These are phyloP conservation scores for Cuniculus paca DNA, from an alignment of 2,797 vertebrate genomes.

Conservation along the genomic window DNA sequence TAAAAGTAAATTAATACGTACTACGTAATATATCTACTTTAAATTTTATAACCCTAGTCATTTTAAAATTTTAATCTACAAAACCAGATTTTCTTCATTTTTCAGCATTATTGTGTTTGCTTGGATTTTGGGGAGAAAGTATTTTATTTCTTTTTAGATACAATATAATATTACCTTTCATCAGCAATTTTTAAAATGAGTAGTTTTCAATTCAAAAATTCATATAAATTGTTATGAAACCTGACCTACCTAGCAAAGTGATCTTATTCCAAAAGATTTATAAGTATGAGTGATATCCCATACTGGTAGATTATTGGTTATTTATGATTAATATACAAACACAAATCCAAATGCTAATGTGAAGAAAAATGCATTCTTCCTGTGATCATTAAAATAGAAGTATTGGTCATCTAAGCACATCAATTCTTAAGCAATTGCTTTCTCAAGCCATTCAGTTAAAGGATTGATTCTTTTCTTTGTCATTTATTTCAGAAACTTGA, in stretches of 20 bases:
- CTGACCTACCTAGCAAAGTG: constrained; percentile 49
- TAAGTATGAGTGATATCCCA: constrained; percentile 10
- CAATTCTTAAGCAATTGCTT: constrained; percentile 15
- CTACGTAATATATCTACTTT: not conserved
- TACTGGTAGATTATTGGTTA: constrained; percentile 28
- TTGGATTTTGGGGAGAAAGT: constrained; percentile 14
- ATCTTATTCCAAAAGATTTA: constrained; percentile 67
- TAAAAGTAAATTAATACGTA: not conserved
- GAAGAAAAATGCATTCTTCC: constrained; percentile 31
- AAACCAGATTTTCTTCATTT: constrained; percentile 43
- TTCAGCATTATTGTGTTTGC: not conserved
- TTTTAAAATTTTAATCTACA: constrained; percentile 25
- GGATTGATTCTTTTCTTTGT: constrained; percentile 35
- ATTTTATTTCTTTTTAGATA: constrained; percentile 55
- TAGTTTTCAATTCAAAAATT: constrained; percentile 69
- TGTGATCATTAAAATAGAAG: constrained; percentile 54
- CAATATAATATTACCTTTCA: constrained; percentile 48
- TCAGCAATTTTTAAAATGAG: constrained; percentile 49
- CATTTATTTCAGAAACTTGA: constrained; percentile 21
- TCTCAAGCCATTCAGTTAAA: constrained; percentile 27
- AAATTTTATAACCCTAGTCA: constrained; percentile 12
- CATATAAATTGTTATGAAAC: constrained; percentile 65
- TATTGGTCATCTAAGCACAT: not conserved
- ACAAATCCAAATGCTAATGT: constrained; percentile 47
- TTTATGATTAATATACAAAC: constrained; percentile 66